These are phyloP conservation scores for Synanthedon tipuliformis DNA, from an alignment of 2,888 invertebrate genomes.

Conservation along the genomic window DNA sequence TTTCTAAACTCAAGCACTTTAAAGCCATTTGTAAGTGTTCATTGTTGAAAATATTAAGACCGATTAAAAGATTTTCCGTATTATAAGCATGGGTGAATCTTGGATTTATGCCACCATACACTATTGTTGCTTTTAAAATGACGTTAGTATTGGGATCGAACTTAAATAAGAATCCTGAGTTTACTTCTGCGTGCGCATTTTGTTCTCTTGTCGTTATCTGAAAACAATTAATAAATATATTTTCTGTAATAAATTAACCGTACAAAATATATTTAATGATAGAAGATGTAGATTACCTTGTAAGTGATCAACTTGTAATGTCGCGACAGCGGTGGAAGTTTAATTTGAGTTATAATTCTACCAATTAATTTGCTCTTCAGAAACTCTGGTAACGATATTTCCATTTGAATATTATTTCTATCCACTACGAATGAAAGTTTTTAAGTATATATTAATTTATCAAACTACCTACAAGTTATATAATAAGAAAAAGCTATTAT, in stretches of 20 bases:
- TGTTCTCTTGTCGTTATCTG: slow-evolving; percentile 77
- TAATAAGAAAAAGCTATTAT: neutral
- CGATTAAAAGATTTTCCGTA: slow-evolving; percentile 53
- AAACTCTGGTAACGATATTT: slow-evolving; percentile 22
- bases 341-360: slow-evolving; percentile 58
- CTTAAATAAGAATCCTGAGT: slow-evolving; percentile 73
- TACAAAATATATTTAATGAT: too few relatives aligned
- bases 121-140: slow-evolving; percentile 51
- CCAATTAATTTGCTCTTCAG: slow-evolving; percentile 36
- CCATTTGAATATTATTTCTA: neutral
- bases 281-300: slow-evolving; percentile 42
- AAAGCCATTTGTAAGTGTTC: slow-evolving; percentile 43
- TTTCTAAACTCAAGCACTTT: slow-evolving; percentile 22
- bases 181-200: slow-evolving; percentile 76
- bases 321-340: slow-evolving; percentile 57
- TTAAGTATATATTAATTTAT: neutral
- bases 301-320: slow-evolving; percentile 67
- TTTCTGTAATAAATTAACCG: too few relatives aligned
- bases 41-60: slow-evolving; percentile 38
- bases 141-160: slow-evolving; percentile 32
- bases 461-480: neutral
- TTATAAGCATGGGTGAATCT: slow-evolving; percentile 41
- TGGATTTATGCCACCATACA: slow-evolving; percentile 65
- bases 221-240: neutral
- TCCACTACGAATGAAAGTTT: neutral